Evolutionary conservation across 2,113 vertebrate genomes (phyloP), one percentile per base, ranked within the genome.

Genomic region (Gorsachius goisagi): DNA sequence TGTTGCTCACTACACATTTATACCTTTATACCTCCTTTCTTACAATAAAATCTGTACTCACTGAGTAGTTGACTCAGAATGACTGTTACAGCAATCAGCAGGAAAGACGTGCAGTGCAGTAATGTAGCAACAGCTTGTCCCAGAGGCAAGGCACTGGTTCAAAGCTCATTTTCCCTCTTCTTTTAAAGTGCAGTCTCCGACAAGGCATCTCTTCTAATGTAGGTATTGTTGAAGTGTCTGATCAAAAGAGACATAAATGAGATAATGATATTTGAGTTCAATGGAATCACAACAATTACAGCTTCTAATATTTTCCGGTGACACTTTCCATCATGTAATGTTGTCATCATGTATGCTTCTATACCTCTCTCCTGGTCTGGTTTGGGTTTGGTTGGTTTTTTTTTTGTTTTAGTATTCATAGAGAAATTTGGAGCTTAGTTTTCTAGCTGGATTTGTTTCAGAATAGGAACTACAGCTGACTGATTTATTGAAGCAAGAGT

Each of bases 101-200:
- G 20, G 9, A 72, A 59, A 72, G 58, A 44, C 0, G 2, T 32
- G 1, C 45, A 52, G 1, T 33, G 17, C 20, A 19, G 15, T 39
- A 52, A 23, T 27, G 23, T 19, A 71, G 11, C 33, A 81, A 77
- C 9, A 59, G 23, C 21, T 90, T 2, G 0, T 52, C 26, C 21
- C 21, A 77, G 35, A 64, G 33, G 41, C 15, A 76, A 76, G 49
- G 19, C 58, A 35, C 9, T 11, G 24, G 6, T 39, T 83, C 35
- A 88, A 83, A 94, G 4, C 6, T 69, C 49, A 33, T 80, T 69
- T 37, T 35, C 44, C 7, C 20, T 89, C 11, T 50, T 78, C 14
- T 37, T 82, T 37, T 44, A 55, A 77, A 68, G 44, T 33, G 11
- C 13, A 45, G 30, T 18, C 15, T 83, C 35, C 60, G 21, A 62